Percentiles rank a stretch among this genome's conserved stretches.
Evolutionary conservation across 1,140 invertebrate species (phyloP).

Genomic region (Microvelia longipes): DNA sequence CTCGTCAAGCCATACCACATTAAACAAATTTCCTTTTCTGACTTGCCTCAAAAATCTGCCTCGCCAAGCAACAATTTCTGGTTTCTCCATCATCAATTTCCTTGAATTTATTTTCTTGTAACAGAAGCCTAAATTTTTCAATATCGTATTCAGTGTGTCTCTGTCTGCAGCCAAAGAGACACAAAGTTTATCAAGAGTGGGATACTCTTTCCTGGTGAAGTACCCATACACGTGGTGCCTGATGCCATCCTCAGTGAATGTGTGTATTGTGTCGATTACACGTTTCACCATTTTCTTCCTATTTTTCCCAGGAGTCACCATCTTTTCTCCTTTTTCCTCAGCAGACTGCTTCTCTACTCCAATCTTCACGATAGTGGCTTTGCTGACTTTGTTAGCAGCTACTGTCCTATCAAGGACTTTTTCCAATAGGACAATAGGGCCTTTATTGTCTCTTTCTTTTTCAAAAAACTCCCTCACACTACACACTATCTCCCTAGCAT

Average conservation of each 20-base stretch:
- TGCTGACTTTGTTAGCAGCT: background rate
- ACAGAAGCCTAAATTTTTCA: background rate
- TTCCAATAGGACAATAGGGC: background rate
- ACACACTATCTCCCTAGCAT: background rate
- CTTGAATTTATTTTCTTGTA: background rate
- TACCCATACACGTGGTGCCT: background rate
- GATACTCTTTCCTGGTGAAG: background rate
- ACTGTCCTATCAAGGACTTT: background rate
- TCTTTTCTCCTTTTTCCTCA: background rate
- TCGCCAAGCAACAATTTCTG: background rate
- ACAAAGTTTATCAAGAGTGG: background rate
- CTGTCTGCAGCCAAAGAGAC: background rate
- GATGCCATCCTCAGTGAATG: background rate
- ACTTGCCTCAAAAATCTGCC: background rate
- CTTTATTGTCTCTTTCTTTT: background rate
- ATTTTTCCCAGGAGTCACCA: background rate
- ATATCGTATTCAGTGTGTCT: too few relatives aligned
- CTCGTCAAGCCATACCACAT: background rate
- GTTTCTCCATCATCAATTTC: background rate
- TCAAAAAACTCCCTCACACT: background rate
- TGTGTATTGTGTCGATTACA: background rate
- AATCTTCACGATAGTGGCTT: background rate
- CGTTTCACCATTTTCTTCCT: background rate
- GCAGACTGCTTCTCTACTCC: background rate
- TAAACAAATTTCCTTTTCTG: background rate